These are phyloP conservation scores for Tachysurus vachellii DNA, from an alignment of 2,113 vertebrate species.

Conservation along the genomic window DNA sequence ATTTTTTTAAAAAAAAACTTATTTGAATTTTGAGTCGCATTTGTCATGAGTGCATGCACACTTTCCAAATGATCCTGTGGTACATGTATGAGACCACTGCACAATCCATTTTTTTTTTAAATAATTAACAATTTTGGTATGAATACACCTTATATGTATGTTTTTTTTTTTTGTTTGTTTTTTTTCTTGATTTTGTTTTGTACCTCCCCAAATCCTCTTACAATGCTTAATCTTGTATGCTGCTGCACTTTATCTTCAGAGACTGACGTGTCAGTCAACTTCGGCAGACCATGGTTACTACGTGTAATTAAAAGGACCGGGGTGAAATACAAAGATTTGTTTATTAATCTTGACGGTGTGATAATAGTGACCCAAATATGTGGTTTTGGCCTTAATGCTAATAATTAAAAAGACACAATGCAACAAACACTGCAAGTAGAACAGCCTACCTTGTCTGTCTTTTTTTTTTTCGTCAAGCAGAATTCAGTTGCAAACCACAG, in stretches of 20 bases:
- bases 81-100: slow-evolving; percentile 27
- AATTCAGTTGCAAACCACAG: neutral
- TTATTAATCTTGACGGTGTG: neutral
- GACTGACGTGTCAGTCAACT: slow-evolving; percentile 24
- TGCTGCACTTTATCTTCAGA: slow-evolving; percentile 54
- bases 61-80: slow-evolving; percentile 27
- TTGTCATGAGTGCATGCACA: slow-evolving; percentile 33
- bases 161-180: neutral
- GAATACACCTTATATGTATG: slow-evolving; percentile 5
- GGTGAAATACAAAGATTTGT: slow-evolving; percentile 16
- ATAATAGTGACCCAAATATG: neutral
- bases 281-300: slow-evolving; percentile 32
- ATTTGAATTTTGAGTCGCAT: slow-evolving; percentile 12
- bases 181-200: neutral
- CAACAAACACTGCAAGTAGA: neutral
- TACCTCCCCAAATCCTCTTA: slow-evolving; percentile 14
- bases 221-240: slow-evolving; percentile 29
- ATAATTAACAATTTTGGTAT: neutral
- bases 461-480: neutral
- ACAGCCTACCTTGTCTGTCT: neutral
- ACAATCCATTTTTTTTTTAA: slow-evolving; percentile 19
- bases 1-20: neutral
- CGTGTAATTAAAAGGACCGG: slow-evolving; percentile 44
- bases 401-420: slow-evolving; percentile 22
- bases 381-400: slow-evolving; percentile 20